Conservation (phyloP, 2,888 invertebrate genomes). For the Mesorhabditis spiculigera region DNA sequence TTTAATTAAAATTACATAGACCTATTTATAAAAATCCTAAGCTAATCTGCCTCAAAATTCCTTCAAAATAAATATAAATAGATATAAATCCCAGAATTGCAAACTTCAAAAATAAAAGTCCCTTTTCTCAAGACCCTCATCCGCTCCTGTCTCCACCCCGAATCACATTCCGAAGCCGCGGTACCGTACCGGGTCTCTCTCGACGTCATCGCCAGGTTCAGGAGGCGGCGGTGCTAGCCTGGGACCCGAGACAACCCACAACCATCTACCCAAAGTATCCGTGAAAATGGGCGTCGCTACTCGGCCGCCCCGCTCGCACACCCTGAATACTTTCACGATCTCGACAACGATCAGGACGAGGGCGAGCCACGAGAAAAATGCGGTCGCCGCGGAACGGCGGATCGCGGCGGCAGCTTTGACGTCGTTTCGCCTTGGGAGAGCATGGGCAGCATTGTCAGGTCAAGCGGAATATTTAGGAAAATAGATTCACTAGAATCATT, state of each 20-base stretch:
- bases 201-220: not conserved
- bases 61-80: too few relatives aligned
- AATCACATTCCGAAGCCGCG: not conserved
- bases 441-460: constrained; percentile 6
- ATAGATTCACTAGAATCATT: too few relatives aligned
- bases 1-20: too few relatives aligned
- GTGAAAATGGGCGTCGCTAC: not conserved
- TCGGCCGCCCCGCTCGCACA: not conserved
- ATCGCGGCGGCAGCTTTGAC: not conserved
- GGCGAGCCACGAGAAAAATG: not conserved
- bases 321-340: not conserved
- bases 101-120: too few relatives aligned
- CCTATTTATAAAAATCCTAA: too few relatives aligned
- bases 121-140: not conserved
- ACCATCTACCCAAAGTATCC: not conserved
- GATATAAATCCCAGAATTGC: too few relatives aligned
- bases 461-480: too few relatives aligned
- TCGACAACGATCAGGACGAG: not conserved
- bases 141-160: not conserved
- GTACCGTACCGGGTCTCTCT: not conserved
- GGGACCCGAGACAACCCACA: too few relatives aligned
- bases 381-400: too few relatives aligned
- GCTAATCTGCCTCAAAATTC: too few relatives aligned
- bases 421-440: not conserved
- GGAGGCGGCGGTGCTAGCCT: too few relatives aligned